phyloP scores from a whole-genome alignment of 2,888 invertebrate species.

The Eugnorisma glareosa region DNA sequence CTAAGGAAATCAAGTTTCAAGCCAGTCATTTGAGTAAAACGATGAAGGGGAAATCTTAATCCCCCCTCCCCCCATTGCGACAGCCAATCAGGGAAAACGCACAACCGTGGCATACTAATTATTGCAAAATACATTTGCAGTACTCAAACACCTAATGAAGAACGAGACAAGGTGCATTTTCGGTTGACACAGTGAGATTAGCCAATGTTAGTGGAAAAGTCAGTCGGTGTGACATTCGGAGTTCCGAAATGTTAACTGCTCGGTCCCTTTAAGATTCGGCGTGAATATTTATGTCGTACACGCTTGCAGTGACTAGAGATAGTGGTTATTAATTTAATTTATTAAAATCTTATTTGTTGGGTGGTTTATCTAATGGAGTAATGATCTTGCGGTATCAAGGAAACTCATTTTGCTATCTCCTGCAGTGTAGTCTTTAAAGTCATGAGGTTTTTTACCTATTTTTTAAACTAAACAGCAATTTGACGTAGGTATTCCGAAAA shows the following conservation, averaged over 20 bases:
- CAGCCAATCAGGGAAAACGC: conserved; percentile 84
- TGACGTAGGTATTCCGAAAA: no score
- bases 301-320: conserved; percentile 12
- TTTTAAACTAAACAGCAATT: no score
- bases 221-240: conserved; percentile 57
- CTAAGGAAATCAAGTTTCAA: conserved; percentile 79
- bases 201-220: conserved; percentile 57
- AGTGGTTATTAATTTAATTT: conserved; percentile 37
- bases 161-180: conserved; percentile 52
- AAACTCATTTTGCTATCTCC: no score
- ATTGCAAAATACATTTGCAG: conserved; percentile 49
- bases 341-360: conserved; percentile 26
- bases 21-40: conserved; percentile 81
- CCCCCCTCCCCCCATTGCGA: conserved; percentile 66
- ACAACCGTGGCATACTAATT: conserved; percentile 84
- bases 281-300: conserved; percentile 61
- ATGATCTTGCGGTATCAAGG: not conserved
- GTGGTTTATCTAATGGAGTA: conserved; percentile 5
- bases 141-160: conserved; percentile 46
- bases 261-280: conserved; percentile 49
- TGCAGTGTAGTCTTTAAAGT: no score
- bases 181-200: conserved; percentile 39
- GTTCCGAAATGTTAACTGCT: conserved; percentile 57
- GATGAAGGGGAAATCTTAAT: conserved; percentile 84
- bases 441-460: no score